A percentile compares a stretch with the other conserved stretches of the same genome.
These are phyloP conservation scores for Trematomus bernacchii DNA, from an alignment of 2,797 vertebrate genomes.

Conservation along the genomic window DNA sequence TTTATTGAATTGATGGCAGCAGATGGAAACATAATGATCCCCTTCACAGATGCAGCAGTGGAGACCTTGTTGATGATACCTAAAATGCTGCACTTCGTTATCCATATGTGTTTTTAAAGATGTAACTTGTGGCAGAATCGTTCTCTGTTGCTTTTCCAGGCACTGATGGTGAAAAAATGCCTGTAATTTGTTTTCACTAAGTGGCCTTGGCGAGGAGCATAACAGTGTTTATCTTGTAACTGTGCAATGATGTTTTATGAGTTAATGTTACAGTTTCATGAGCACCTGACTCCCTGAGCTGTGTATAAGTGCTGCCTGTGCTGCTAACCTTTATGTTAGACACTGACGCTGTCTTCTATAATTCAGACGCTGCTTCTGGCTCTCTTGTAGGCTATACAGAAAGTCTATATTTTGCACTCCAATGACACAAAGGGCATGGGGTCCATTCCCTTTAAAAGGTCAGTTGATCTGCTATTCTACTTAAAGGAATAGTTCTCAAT, in stretches of 20 bases:
- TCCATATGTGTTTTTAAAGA: constrained; percentile 26
- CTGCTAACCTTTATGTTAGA: constrained; percentile 37
- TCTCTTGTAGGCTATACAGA: neutral
- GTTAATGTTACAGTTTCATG: constrained; percentile 50
- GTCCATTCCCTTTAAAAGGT: neutral
- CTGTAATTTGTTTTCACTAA: constrained; percentile 27
- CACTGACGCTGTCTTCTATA: constrained; percentile 27
- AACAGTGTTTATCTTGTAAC: constrained; percentile 54
- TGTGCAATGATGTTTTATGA: constrained; percentile 59
- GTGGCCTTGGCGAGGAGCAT: constrained; percentile 40
- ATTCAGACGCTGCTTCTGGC: constrained; percentile 30
- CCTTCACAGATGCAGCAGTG: constrained; percentile 20
- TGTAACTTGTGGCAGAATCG: neutral
- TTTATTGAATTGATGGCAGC: constrained; percentile 49
- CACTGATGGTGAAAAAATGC: neutral
- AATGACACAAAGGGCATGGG: neutral
- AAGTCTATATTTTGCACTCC: neutral
- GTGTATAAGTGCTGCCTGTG: constrained; percentile 15
- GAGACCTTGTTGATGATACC: constrained; percentile 27
- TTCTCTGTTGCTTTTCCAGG: constrained; percentile 12
- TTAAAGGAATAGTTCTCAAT: neutral
- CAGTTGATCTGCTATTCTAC: neutral
- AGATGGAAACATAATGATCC: constrained; percentile 63
- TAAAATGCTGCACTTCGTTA: constrained; percentile 37
- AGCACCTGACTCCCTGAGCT: constrained; percentile 47